These are phyloP conservation scores for Tupiocoris notatus DNA, from an alignment of 2,888 invertebrate genomes.

Conservation along the genomic window DNA sequence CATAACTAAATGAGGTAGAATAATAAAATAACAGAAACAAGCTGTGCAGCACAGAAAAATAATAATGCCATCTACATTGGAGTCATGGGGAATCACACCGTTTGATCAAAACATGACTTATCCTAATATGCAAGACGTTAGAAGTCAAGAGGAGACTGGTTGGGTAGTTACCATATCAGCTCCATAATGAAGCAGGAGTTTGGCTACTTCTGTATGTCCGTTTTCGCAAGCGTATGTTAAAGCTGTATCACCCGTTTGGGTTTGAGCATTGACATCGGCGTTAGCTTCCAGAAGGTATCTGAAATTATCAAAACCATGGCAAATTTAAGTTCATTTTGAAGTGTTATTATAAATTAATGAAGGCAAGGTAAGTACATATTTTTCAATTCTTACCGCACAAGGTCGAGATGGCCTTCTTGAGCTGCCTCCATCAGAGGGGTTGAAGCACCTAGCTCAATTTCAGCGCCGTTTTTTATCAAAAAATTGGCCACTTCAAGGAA, in stretches of 20 bases:
- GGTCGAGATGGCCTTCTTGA: slow-evolving; percentile 94
- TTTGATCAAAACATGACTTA: too few relatives aligned
- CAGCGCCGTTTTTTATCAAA: slow-evolving; percentile 91
- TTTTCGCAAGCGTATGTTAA: slow-evolving; percentile 98
- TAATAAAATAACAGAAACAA: too few relatives aligned
- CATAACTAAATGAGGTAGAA: too few relatives aligned
- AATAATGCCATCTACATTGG: too few relatives aligned
- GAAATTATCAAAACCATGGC: slow-evolving; percentile 14
- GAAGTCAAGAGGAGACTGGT: too few relatives aligned
- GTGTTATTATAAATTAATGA: too few relatives aligned
- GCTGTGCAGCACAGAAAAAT: too few relatives aligned
- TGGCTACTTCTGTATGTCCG: slow-evolving; percentile 96
- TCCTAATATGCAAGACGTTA: too few relatives aligned
- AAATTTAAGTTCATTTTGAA: too few relatives aligned
- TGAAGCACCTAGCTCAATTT: slow-evolving; percentile 90
- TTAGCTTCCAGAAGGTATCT: slow-evolving; percentile 79
- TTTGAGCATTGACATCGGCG: slow-evolving; percentile 90
- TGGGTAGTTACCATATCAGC: slow-evolving; percentile 81
- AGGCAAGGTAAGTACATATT: too few relatives aligned
- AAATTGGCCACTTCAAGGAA: slow-evolving; percentile 94
- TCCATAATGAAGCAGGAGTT: slow-evolving; percentile 83
- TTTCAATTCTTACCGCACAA: slow-evolving; percentile 70
- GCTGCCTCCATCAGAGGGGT: slow-evolving; percentile 98
- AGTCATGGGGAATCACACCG: too few relatives aligned
- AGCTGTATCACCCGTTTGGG: slow-evolving; percentile 93